Percentiles rank a stretch among this genome's conserved stretches.
These are phyloP conservation scores for Clostera curtula DNA, from an alignment of 2,888 invertebrate species.

Conservation along the genomic window DNA sequence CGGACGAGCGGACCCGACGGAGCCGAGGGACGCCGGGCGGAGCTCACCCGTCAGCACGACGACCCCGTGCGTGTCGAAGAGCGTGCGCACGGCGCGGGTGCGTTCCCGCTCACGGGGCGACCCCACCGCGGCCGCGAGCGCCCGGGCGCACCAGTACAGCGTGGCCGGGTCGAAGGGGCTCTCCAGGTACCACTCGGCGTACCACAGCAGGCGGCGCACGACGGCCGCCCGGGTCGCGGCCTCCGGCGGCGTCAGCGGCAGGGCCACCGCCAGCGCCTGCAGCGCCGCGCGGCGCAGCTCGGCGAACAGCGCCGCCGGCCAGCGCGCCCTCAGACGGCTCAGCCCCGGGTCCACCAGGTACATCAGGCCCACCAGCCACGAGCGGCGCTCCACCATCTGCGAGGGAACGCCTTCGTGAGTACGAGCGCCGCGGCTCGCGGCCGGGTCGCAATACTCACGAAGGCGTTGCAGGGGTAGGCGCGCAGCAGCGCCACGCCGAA, in stretches of 20 bases:
- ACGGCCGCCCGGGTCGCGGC: too few relatives aligned
- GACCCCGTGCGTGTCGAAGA: constrained; percentile 53
- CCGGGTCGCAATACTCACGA: constrained; percentile 33
- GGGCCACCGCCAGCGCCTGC: constrained; percentile 43
- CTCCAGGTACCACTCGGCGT: constrained; percentile 61
- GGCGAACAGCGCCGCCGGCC: constrained; percentile 44
- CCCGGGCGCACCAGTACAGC: constrained; percentile 54
- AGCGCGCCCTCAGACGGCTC: constrained; percentile 33
- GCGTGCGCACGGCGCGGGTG: constrained; percentile 22
- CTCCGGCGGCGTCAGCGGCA: constrained; percentile 34
- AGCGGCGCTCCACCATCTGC: constrained; percentile 42
- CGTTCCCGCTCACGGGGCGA: constrained; percentile 17
- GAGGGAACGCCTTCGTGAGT: constrained; percentile 9
- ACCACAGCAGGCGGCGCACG: constrained; percentile 66
- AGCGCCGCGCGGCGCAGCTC: constrained; percentile 47
- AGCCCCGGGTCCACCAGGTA: constrained; percentile 55
- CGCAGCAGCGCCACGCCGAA: constrained; percentile 44
- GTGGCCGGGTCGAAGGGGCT: constrained; percentile 45
- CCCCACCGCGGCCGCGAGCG: constrained; percentile 33
- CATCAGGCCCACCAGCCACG: constrained; percentile 55
- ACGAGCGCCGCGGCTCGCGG: neutral
- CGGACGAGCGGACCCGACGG: too few relatives aligned
- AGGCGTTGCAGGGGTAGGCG: constrained; percentile 37
- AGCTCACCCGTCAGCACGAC: constrained; percentile 49
- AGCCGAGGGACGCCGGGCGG: neutral